Evolutionary conservation across 1,140 invertebrate genomes (phyloP).

Genomic region (Rhizoglyphus robini): DNA sequence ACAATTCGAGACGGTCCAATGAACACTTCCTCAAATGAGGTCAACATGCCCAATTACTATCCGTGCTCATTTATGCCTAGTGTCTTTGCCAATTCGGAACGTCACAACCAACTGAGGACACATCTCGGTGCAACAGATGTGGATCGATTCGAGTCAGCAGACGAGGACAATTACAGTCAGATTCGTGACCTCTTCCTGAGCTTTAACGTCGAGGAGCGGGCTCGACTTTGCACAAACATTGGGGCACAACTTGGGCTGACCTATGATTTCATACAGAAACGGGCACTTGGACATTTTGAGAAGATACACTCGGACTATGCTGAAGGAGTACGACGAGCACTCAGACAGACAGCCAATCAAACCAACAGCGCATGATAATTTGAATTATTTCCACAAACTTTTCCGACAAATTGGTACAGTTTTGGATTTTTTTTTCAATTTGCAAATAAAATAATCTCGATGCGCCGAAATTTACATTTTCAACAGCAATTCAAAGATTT

Average conservation of each 20-base stretch:
- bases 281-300: constrained; percentile 36
- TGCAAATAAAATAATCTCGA: too few relatives aligned
- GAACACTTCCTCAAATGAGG: constrained; percentile 35
- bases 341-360: too few relatives aligned
- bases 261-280: constrained; percentile 61
- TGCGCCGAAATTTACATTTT: too few relatives aligned
- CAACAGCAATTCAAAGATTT: too few relatives aligned
- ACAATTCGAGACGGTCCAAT: constrained; percentile 69
- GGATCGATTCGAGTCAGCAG: constrained; percentile 56
- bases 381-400: too few relatives aligned
- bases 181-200: constrained; percentile 50
- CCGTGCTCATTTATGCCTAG: constrained; percentile 69
- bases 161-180: constrained; percentile 84
- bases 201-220: constrained; percentile 50
- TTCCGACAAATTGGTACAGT: too few relatives aligned
- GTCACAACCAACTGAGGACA: too few relatives aligned
- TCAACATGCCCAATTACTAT: constrained; percentile 77
- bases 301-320: constrained; percentile 37
- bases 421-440: too few relatives aligned
- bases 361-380: too few relatives aligned
- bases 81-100: too few relatives aligned
- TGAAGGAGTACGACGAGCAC: constrained; percentile 30
- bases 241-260: constrained; percentile 58
- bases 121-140: constrained; percentile 24
- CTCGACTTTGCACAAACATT: constrained; percentile 62